Evolutionary conservation across 2,797 vertebrate species (phyloP), one percentile per base, ranked within the genome.

Genomic region (Furcifer pardalis): DNA sequence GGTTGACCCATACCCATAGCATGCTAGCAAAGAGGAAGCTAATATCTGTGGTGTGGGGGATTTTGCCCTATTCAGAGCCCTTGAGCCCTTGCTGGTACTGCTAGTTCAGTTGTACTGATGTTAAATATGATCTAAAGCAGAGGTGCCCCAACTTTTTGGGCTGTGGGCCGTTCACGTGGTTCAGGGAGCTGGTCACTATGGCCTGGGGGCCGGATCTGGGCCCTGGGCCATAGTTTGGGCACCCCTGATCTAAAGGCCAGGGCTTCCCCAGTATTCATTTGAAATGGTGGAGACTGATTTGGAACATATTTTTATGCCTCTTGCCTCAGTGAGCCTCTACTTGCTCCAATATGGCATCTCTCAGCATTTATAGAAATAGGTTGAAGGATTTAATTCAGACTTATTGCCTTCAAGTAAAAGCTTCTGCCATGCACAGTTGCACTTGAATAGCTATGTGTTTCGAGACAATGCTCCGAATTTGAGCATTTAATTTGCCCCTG

Each of bases 371-470:
- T 27, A 69, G 63, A 56, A 80, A 8, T 12, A 79, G 46, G 42
- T 44, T 59, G 42, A 80, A 56, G 77, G 62, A 42, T 87, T 82
- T 90, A 79, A 89, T 44, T 77, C 52, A 69, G 59, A 83, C 87
- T 85, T 89, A 69, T 59, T 75, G 66, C 1, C 0, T 88, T 86
- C 72, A 59, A 10, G 25, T 60, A 37, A 44, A 68, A 46, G 27
- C 63, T 75, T 82, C 77, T n/a, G 40, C 71, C 69, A 52, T 87
- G 49, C 77, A 17, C n/a, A 32, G 30, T 91, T 44, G 21, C 84
- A 42, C 66, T 60, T 75, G 59, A 85, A 35, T 42, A 88, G 5
- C 66, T 87, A 87, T 86, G 73, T 0, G 0, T 68, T 77, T 78
- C 15, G 2, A 56, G 77, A 75, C 73, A 35, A 7, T 35, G 81